A percentile compares a stretch with the other conserved stretches of the same genome.
Conservation (phyloP, 2,888 invertebrate species). For the Osmoderma eremita region DNA sequence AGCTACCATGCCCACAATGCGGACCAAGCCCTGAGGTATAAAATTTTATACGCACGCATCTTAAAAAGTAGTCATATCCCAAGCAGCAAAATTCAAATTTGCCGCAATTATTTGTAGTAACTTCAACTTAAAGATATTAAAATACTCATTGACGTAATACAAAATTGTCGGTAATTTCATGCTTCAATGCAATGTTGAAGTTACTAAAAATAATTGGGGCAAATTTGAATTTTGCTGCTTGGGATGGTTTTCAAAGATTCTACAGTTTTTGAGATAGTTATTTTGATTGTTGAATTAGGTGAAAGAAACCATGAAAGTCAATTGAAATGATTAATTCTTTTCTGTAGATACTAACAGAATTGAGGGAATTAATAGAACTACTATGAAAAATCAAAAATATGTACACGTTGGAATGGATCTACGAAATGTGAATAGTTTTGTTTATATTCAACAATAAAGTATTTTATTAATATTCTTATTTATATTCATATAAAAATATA, state of each 20-base stretch:
- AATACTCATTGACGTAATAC: too few species aligned
- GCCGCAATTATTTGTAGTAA: too few species aligned
- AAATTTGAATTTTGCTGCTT: neutral
- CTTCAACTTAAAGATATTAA: too few species aligned
- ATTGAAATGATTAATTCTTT: slow-evolving; percentile 7
- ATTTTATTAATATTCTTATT: slow-evolving; percentile 1
- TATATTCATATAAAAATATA: too few species aligned
- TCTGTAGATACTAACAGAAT: slow-evolving; percentile 33
- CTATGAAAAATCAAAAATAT: slow-evolving; percentile 20
- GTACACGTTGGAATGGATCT: neutral
- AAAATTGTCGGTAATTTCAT: too few species aligned
- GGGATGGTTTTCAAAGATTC: too few species aligned
- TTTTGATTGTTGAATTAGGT: neutral
- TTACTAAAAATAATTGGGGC: neutral
- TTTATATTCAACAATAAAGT: slow-evolving; percentile 13
- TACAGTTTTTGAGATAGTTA: too few species aligned
- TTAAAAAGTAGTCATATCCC: neutral
- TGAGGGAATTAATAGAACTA: slow-evolving; percentile 24
- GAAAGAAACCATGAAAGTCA: neutral
- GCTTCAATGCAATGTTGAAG: too few species aligned
- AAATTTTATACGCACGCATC: neutral
- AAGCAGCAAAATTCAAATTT: too few species aligned
- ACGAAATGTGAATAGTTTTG: neutral
- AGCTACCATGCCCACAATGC: slow-evolving; percentile 36
- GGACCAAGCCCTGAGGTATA: slow-evolving; percentile 28